phyloP scores from a whole-genome alignment of 2,888 invertebrate species.

The Dasysyrphus albostriatus region DNA sequence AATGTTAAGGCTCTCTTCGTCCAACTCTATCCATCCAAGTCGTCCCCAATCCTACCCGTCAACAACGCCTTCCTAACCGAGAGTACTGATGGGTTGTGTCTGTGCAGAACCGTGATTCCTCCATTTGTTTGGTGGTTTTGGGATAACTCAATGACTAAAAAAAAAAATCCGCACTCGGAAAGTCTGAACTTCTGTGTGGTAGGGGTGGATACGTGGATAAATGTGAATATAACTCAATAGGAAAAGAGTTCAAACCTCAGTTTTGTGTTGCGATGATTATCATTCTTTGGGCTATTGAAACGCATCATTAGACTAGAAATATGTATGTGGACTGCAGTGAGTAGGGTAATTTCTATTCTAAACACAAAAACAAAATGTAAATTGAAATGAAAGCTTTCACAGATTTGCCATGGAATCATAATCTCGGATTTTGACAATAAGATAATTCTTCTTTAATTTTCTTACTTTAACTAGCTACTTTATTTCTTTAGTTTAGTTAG shows the following conservation, averaged over 20 bases:
- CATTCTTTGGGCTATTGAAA: conserved; percentile 54
- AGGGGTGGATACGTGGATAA: conserved; percentile 36
- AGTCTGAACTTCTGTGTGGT: neutral
- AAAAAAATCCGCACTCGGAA: conserved; percentile 17
- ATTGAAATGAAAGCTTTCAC: no score
- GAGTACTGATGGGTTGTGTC: neutral
- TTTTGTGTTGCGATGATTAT: conserved; percentile 50
- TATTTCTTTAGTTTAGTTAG: no score
- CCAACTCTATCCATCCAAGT: neutral
- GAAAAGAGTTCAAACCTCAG: conserved; percentile 51
- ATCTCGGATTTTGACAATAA: no score
- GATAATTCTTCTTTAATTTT: no score
- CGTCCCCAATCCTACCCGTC: neutral
- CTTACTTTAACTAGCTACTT: no score
- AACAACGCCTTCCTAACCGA: neutral
- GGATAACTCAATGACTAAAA: conserved; percentile 4
- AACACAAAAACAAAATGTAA: no score
- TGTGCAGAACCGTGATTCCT: conserved; percentile 66
- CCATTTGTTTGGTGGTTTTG: conserved; percentile 62
- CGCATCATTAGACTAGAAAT: conserved; percentile 57
- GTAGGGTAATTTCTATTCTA: neutral
- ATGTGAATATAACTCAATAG: conserved; percentile 58
- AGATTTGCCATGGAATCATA: no score
- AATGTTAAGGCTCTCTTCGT: conserved; percentile 57
- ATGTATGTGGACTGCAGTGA: conserved; percentile 65